Conservation (phyloP, 1,140 invertebrate species). For the Dysdera silvatica region DNA sequence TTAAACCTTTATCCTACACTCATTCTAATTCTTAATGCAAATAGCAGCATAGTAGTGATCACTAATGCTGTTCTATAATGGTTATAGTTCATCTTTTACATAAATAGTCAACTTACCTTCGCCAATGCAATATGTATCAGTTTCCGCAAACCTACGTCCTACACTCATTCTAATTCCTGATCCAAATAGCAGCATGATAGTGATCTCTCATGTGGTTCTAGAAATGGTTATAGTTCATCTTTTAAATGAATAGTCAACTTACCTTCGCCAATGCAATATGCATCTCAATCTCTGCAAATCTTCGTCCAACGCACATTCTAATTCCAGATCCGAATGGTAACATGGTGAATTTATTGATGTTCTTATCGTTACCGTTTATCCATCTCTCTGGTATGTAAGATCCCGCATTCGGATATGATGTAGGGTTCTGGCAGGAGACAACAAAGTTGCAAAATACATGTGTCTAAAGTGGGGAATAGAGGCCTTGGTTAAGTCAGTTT, state of each 20-base stretch:
- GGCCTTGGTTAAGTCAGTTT: too few species aligned
- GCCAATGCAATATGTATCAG: constrained; percentile 64
- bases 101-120: constrained; percentile 52
- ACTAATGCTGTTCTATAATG: background rate
- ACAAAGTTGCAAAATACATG: constrained; percentile 77
- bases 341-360: constrained; percentile 55
- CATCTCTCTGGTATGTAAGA: constrained; percentile 73
- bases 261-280: constrained; percentile 66
- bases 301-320: constrained; percentile 51
- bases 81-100: background rate
- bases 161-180: constrained; percentile 57
- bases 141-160: constrained; percentile 55
- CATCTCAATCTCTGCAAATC: constrained; percentile 61
- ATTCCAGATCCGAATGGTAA: constrained; percentile 78
- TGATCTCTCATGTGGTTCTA: background rate
- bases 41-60: constrained; percentile 63
- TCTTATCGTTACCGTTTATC: constrained; percentile 48
- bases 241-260: constrained; percentile 25
- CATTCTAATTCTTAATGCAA: constrained; percentile 65
- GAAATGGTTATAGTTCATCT: background rate
- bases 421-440: constrained; percentile 66
- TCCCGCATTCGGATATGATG: constrained; percentile 65
- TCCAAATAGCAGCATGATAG: constrained; percentile 78
- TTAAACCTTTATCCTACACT: constrained; percentile 52
- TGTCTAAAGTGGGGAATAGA: too few species aligned